Evolutionary conservation across 1,140 invertebrate genomes (phyloP).

Genomic region (Heliconius melpomene): DNA sequence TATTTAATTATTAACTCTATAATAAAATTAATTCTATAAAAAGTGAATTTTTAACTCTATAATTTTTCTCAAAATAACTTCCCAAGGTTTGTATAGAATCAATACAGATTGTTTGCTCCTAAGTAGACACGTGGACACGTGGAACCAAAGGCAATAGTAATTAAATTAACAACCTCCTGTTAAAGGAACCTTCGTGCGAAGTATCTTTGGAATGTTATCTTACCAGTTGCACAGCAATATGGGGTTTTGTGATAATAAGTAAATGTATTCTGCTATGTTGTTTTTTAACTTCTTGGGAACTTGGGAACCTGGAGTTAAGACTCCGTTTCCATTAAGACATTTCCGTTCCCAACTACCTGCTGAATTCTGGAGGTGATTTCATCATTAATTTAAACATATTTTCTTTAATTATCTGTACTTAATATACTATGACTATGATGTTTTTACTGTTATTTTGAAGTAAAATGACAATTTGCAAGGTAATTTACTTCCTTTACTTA

Average conservation of each 20-base stretch:
- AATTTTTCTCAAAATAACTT: not conserved
- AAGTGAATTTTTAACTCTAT: too few species aligned
- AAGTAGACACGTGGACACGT: conserved; percentile 9
- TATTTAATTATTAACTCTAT: too few species aligned
- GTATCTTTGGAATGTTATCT: conserved; percentile 9
- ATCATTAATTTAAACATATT: too few species aligned
- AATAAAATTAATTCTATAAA: too few species aligned
- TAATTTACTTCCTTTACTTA: too few species aligned
- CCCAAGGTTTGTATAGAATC: not conserved
- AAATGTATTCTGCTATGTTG: not conserved
- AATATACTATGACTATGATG: too few species aligned
- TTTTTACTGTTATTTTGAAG: too few species aligned
- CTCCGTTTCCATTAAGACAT: not conserved
- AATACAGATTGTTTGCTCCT: not conserved
- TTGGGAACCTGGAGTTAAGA: not conserved
- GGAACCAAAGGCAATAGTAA: conserved; percentile 8
- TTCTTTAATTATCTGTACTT: too few species aligned
- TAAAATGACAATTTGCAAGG: too few species aligned
- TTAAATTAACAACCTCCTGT: conserved; percentile 1
- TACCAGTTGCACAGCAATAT: not conserved
- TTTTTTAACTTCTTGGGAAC: not conserved
- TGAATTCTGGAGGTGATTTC: too few species aligned
- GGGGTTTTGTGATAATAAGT: not conserved
- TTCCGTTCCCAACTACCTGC: too few species aligned
- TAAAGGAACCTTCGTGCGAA: conserved; percentile 1